Evolutionary conservation across 2,113 vertebrate species (phyloP).

Genomic region (Plotosus lineatus): DNA sequence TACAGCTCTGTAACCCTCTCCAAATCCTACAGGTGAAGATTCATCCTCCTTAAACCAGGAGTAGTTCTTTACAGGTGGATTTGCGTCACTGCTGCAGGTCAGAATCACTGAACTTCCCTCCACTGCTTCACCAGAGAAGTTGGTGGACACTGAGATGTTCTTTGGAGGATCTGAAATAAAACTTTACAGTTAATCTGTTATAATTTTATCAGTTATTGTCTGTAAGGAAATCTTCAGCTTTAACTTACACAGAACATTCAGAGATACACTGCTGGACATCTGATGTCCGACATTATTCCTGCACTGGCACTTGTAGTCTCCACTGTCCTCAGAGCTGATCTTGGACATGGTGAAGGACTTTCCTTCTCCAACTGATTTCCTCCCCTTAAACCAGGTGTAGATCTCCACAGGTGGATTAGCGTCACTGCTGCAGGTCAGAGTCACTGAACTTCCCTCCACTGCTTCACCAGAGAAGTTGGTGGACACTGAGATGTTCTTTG

Average conservation of each 20-base stretch:
- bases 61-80: constrained; percentile 32
- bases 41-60: constrained; percentile 21
- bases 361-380: background rate
- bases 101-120: constrained; percentile 32
- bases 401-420: background rate
- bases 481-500: background rate
- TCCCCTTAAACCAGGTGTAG: background rate
- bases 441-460: background rate
- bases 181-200: no score
- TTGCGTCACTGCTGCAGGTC: constrained; percentile 40
- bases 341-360: background rate
- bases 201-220: no score
- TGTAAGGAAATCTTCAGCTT: no score
- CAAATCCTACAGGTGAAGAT: constrained; percentile 27
- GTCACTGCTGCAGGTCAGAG: constrained; percentile 1
- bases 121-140: no score
- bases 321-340: background rate
- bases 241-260: no score
- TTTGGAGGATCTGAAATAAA: background rate
- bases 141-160: no score
- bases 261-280: no score
- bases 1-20: constrained; percentile 22
- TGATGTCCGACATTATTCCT: background rate
- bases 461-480: background rate
- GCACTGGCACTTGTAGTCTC: background rate